phyloP scores from a whole-genome alignment of 2,888 invertebrate species.

The Drosophila kambysellisi region DNA sequence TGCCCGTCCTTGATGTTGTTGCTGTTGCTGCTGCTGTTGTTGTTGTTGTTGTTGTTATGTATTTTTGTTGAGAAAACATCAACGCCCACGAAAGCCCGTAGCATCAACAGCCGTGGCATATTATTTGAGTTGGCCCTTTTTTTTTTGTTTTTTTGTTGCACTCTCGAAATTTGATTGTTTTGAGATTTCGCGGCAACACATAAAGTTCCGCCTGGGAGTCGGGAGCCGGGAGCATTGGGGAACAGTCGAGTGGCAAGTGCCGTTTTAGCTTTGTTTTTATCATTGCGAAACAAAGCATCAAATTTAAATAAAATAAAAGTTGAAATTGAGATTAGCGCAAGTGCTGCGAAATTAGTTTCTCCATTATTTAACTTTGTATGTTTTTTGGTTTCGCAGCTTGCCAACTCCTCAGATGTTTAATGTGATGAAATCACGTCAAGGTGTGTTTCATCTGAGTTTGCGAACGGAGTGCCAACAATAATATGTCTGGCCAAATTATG shows the following conservation, averaged over 20 bases:
- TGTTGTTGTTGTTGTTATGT: constrained; percentile 45
- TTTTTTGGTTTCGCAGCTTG: constrained; percentile 25
- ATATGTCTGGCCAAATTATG: neutral
- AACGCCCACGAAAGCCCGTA: constrained; percentile 69
- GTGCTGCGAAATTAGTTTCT: constrained; percentile 70
- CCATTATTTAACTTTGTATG: constrained; percentile 54
- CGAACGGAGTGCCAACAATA: neutral
- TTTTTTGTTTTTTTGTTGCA: constrained; percentile 46
- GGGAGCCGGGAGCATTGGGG: constrained; percentile 13
- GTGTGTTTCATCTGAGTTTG: neutral
- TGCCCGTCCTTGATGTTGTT: neutral
- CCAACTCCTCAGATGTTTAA: neutral
- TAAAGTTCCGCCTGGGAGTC: constrained; percentile 58
- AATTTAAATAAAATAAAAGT: constrained; percentile 77
- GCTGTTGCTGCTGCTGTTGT: constrained; percentile 17
- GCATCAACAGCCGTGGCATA: constrained; percentile 49
- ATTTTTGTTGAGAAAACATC: constrained; percentile 75
- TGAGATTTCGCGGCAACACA: constrained; percentile 77
- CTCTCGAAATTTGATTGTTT: constrained; percentile 75
- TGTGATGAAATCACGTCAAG: neutral
- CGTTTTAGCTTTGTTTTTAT: constrained; percentile 53
- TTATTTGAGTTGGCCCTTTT: constrained; percentile 69
- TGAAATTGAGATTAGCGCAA: constrained; percentile 74
- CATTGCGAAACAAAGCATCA: constrained; percentile 63
- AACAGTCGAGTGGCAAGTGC: constrained; percentile 14